These are phyloP conservation scores for Monopterus albus DNA, from an alignment of 2,113 vertebrate species.

Conservation along the genomic window DNA sequence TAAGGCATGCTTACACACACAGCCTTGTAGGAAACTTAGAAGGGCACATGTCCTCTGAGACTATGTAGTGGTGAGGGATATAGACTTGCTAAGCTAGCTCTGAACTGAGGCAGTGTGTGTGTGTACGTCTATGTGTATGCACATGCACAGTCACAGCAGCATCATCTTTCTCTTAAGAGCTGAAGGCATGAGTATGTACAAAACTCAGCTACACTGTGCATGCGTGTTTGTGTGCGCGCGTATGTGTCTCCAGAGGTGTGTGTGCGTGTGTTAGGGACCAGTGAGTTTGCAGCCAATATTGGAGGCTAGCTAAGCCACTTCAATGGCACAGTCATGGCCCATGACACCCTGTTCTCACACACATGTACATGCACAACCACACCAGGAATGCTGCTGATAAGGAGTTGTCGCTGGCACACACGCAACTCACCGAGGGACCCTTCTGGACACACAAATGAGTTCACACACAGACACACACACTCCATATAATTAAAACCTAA, in stretches of 20 bases:
- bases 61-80: slow-evolving; percentile 49
- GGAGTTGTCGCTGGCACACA: slow-evolving; percentile 75
- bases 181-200: slow-evolving; percentile 12
- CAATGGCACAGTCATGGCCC: slow-evolving; percentile 74
- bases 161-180: slow-evolving; percentile 53
- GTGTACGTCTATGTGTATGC: background rate
- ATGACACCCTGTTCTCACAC: slow-evolving; percentile 57
- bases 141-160: slow-evolving; percentile 36
- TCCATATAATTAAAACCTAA: slow-evolving; percentile 23
- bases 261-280: slow-evolving; percentile 73
- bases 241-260: slow-evolving; percentile 42
- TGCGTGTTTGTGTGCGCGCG: slow-evolving; percentile 12
- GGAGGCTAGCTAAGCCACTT: slow-evolving; percentile 75
- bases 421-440: slow-evolving; percentile 63
- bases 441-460: slow-evolving; percentile 37
- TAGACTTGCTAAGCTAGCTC: slow-evolving; percentile 58
- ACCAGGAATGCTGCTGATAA: slow-evolving; percentile 80
- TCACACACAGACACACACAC: slow-evolving; percentile 14
- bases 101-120: slow-evolving; percentile 10
- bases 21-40: slow-evolving; percentile 66
- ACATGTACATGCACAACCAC: slow-evolving; percentile 62
- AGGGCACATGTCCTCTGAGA: slow-evolving; percentile 55
- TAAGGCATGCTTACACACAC: slow-evolving; percentile 4
- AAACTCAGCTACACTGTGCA: slow-evolving; percentile 15
- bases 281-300: slow-evolving; percentile 80